Evolutionary conservation across 2,888 invertebrate species (phyloP).

Genomic region (Drosophila eohydei): DNA sequence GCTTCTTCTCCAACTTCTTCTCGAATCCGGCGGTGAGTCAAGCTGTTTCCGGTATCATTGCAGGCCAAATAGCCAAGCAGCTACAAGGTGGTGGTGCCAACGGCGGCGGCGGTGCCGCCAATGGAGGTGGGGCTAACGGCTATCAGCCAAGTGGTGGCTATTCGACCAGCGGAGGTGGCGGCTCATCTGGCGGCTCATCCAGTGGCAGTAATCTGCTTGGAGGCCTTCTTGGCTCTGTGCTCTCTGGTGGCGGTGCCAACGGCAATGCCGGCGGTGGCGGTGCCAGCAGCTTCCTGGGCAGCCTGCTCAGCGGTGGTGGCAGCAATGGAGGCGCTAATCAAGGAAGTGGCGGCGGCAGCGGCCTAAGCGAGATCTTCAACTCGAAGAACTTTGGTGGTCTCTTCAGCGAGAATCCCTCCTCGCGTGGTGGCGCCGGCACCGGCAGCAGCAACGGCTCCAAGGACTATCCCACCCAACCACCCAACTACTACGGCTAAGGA

Average conservation of each 20-base stretch:
- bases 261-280: constrained; percentile 54
- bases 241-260: constrained; percentile 71
- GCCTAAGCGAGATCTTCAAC: constrained; percentile 80
- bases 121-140: constrained; percentile 62
- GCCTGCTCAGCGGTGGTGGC: constrained; percentile 70
- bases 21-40: constrained; percentile 84
- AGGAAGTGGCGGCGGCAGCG: constrained; percentile 66
- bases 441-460: constrained; percentile 58
- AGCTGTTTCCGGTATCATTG: constrained; percentile 84
- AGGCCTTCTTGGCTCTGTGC: constrained; percentile 75
- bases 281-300: constrained; percentile 69
- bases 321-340: constrained; percentile 46
- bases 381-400: constrained; percentile 83
- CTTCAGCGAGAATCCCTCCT: constrained; percentile 84
- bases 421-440: constrained; percentile 43
- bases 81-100: constrained; percentile 82
- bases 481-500: constrained; percentile 73
- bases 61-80: constrained; percentile 83
- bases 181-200: constrained; percentile 49
- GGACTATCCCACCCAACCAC: constrained; percentile 84
- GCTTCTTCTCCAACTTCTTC: constrained; percentile 83
- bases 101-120: constrained; percentile 65
- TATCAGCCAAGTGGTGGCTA: constrained; percentile 75
- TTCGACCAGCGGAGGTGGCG: constrained; percentile 63
- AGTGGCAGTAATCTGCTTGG: constrained; percentile 76